A percentile compares a stretch with the other conserved stretches of the same genome.
Evolutionary conservation across 2,888 invertebrate species (phyloP).

Genomic region (Lamproptera curius): DNA sequence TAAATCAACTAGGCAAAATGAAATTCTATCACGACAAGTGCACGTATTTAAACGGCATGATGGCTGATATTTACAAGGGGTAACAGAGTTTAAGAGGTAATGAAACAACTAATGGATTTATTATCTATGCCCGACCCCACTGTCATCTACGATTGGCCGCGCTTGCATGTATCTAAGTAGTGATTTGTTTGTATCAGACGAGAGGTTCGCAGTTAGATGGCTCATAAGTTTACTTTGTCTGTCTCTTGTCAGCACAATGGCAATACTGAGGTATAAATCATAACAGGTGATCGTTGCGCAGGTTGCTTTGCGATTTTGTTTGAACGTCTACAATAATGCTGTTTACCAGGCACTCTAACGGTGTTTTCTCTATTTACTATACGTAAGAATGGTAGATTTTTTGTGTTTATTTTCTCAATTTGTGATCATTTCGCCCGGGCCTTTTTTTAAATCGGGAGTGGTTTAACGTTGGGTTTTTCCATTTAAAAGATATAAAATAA

Average conservation of each 20-base stretch:
- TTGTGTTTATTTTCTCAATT: too few relatives aligned
- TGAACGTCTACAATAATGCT: constrained; percentile 28
- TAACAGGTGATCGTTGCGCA: constrained; percentile 59
- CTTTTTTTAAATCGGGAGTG: too few relatives aligned
- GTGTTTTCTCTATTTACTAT: constrained; percentile 5
- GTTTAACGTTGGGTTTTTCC: too few relatives aligned
- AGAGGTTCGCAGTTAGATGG: constrained; percentile 52
- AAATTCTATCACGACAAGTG: too few relatives aligned
- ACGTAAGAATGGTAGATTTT: neutral
- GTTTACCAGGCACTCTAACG: constrained; percentile 24
- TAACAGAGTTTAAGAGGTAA: constrained; percentile 7
- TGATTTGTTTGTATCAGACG: constrained; percentile 39
- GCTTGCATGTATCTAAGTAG: constrained; percentile 16
- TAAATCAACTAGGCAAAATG: too few relatives aligned
- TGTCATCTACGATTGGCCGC: constrained; percentile 13
- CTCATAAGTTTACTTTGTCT: constrained; percentile 54
- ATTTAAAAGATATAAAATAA: too few relatives aligned
- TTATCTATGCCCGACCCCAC: constrained; percentile 4
- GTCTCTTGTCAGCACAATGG: constrained; percentile 64
- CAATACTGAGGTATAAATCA: constrained; percentile 58
- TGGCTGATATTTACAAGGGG: neutral
- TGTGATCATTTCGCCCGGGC: too few relatives aligned
- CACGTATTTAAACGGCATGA: too few relatives aligned
- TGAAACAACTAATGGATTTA: constrained; percentile 8
- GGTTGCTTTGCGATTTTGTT: constrained; percentile 43